These are phyloP conservation scores for Anorthoa munda DNA, from an alignment of 2,888 invertebrate species.

Conservation along the genomic window DNA sequence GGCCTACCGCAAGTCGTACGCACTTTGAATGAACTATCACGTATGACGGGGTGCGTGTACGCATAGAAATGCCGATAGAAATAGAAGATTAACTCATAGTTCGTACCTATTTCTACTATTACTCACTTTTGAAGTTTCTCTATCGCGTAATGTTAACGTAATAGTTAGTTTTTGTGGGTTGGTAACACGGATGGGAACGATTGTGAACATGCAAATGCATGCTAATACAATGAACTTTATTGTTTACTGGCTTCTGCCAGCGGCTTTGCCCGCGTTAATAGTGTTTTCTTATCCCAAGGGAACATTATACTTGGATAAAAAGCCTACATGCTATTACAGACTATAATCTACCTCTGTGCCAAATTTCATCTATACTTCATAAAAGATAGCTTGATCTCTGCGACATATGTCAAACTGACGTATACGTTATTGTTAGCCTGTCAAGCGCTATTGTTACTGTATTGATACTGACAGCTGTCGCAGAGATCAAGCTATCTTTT, in stretches of 20 bases:
- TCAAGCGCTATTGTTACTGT: too few species aligned
- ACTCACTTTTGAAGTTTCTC: conserved; percentile 60
- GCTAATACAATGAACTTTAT: conserved; percentile 46
- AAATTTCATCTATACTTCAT: too few species aligned
- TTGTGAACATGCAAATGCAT: conserved; percentile 56
- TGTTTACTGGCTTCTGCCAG: conserved; percentile 12
- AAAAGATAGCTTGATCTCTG: too few species aligned
- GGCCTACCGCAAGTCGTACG: conserved; percentile 54
- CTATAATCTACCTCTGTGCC: too few species aligned
- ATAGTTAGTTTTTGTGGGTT: conserved; percentile 52
- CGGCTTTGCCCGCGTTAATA: too few species aligned
- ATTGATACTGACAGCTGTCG: too few species aligned
- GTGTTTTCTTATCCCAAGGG: too few species aligned
- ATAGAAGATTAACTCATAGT: conserved; percentile 54
- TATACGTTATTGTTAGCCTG: too few species aligned
- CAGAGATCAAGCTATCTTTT: too few species aligned
- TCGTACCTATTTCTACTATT: conserved; percentile 42
- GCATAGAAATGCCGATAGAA: conserved; percentile 63
- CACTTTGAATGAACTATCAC: conserved; percentile 60
- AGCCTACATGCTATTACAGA: too few species aligned
- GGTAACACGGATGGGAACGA: conserved; percentile 54
- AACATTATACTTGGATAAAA: too few species aligned
- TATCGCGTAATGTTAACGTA: conserved; percentile 60
- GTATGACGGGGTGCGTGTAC: conserved; percentile 44
- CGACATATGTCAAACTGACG: too few species aligned